phyloP scores from a whole-genome alignment of 2,113 vertebrate genomes.

The Tenebrosternarchus preto region DNA sequence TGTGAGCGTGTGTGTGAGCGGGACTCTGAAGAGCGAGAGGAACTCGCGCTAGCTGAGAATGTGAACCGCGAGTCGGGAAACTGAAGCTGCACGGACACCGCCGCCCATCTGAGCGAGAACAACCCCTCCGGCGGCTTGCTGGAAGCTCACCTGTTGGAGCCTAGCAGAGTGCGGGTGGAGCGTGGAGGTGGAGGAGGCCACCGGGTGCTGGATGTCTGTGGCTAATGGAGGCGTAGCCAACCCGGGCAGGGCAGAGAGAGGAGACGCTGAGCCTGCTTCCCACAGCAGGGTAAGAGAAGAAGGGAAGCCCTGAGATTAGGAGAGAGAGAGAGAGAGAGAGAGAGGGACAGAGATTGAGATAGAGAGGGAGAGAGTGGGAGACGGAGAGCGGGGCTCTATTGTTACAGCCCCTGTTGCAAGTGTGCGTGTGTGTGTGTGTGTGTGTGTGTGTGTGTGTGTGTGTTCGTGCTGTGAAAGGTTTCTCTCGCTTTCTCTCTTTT shows the following conservation, averaged over 20 bases:
- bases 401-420: too few relatives aligned
- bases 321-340: background rate
- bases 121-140: too few relatives aligned
- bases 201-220: conserved; percentile 31
- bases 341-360: too few relatives aligned
- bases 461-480: background rate
- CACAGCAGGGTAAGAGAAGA: conserved; percentile 12
- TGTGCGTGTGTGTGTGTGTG: background rate
- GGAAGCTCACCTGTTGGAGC: background rate
- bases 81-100: too few relatives aligned
- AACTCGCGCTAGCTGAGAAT: too few relatives aligned
- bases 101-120: too few relatives aligned
- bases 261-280: background rate
- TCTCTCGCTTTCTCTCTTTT: background rate
- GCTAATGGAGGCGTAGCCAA: conserved; percentile 17
- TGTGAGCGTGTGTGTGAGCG: background rate
- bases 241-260: background rate
- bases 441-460: background rate
- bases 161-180: too few relatives aligned
- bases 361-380: background rate
- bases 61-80: too few relatives aligned
- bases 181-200: background rate
- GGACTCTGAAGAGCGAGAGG: too few relatives aligned
- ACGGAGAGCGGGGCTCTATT: too few relatives aligned
- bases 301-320: conserved; percentile 18